These are phyloP conservation scores for Porites lobata DNA, from an alignment of 92 coral and sea anemone species.

Conservation along the genomic window DNA sequence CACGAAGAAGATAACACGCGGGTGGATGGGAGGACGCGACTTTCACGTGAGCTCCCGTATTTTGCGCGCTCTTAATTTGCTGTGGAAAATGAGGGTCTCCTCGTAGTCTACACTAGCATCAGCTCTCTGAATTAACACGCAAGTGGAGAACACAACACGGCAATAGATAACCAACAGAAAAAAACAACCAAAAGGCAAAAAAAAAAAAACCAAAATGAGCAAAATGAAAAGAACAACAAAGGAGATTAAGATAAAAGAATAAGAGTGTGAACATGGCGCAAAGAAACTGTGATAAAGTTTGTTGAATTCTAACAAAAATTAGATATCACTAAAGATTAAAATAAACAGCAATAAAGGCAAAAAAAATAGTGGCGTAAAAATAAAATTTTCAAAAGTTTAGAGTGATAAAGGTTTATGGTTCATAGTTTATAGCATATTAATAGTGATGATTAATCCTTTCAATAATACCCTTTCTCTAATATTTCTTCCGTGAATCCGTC, in stretches of 20 bases:
- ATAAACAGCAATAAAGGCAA: background rate
- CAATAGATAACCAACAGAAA: background rate
- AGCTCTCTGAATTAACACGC: background rate
- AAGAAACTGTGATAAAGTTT: background rate
- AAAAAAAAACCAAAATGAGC: background rate
- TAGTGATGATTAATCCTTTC: no score
- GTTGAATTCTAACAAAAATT: background rate
- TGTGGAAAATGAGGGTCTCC: no score
- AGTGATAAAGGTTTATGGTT: no score
- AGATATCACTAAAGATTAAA: background rate
- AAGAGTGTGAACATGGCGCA: conserved; percentile 1
- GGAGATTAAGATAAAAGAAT: background rate
- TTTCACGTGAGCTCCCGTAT: no score
- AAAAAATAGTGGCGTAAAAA: no score
- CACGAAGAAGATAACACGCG: no score
- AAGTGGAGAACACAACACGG: background rate
- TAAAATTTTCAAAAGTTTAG: no score
- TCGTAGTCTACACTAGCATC: background rate
- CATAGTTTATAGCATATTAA: no score
- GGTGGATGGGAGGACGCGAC: no score
- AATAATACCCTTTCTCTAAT: no score
- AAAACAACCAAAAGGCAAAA: background rate
- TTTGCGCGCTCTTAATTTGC: no score
- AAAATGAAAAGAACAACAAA: background rate
- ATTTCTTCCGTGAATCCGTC: no score